Evolutionary conservation across 2,113 vertebrate species (phyloP), one percentile per base, ranked within the genome.

Genomic region (Ursus arctos): DNA sequence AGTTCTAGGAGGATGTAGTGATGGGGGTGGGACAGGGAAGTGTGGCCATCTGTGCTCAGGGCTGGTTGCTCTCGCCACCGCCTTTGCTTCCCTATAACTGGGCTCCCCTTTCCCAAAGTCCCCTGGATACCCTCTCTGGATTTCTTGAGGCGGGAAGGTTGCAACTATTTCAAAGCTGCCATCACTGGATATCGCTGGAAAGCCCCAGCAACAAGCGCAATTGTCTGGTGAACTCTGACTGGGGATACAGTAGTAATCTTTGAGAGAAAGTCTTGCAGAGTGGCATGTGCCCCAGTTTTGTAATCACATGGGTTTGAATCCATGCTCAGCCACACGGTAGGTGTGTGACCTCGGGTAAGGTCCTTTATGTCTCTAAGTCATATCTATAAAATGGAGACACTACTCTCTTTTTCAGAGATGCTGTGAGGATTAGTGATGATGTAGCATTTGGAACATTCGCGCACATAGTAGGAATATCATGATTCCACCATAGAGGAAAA

Each of bases 1-100:
- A 43, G 82, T 84, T 83, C 40, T 24, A 87, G 94, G 97, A 96
- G 96, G 95, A 96, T 96, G 87, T 93, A 51, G 96, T 74, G 65
- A 92, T 88, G 80, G 55, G 65, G 83, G 92, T 49, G 82, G 76
- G 61, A 72, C 61, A 13, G 91, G 87, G 71, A 95, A 88, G 92
- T 63, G 67, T 57, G 81, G 51, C 95, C 97, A 97, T 77, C 96
- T 98, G 95, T 59, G 79, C 49, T 65, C 72, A 43, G 89, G 63
- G 22, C 31, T 61, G 4, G 81, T 18, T 76, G 61, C 55, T 65
- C 13, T 88, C 86, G 22, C 40, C 51, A 83, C 28, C 47, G 80
- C 31, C 63, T 71, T 76, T 63, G 26, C 79, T 94, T 74, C 28
- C 82, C 91, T 77, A 13, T 77, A 53, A 43, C 6, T 43, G 47